Base-by-base conservation (phyloP, 2,113 vertebrate genomes). In the Silurus asotus region DNA sequence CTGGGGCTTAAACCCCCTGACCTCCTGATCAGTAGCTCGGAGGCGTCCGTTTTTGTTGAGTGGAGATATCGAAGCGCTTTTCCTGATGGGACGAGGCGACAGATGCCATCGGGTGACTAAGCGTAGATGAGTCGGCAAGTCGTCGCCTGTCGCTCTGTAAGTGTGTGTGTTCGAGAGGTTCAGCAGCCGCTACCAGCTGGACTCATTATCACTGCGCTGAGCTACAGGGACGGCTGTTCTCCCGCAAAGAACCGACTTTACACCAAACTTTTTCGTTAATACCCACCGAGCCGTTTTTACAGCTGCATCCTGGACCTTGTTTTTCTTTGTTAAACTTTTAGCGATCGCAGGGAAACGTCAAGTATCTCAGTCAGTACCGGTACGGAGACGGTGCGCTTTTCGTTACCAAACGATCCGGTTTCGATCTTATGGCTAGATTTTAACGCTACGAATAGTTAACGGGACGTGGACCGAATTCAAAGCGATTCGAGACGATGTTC, bases 121-220 rank as follows among this genome's bases (percentile, higher is more conserved):
- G 82, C 45, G 25, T 23, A 6, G 28, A 67, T 85, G 82, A 87
- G 62, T 82, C 55, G 74, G 64, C 65, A 80, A 75, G 83, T 87
- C 81, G 56, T 51, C 23, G 67, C 17, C 28, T 74, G 64, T 48
- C 69, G 6, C 45, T 20, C 17, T 59, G n/a, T 17, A 56, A 45
- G 19, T 19, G 81, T 51, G 81, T 51, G 64, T 51, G 84, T 61
- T 51, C 14, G 74, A 28, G 67, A 75, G 74, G 65, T 25, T 23
- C 74, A 37, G n/a, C 56, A 45, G 65, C 15, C 59, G 48, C 28
- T 67, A 72, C 58, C 84, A 86, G 81, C 82, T 86, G 88, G 65
- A 51, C 81, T 84, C 56, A 75, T 86, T 88, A 81, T 23, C 67
- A 51, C 51, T 72, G 56, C 7, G 28, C 48, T 75, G 48, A 75